phyloP scores from a whole-genome alignment of 2,113 vertebrate species.

The Cisticola juncidis region DNA sequence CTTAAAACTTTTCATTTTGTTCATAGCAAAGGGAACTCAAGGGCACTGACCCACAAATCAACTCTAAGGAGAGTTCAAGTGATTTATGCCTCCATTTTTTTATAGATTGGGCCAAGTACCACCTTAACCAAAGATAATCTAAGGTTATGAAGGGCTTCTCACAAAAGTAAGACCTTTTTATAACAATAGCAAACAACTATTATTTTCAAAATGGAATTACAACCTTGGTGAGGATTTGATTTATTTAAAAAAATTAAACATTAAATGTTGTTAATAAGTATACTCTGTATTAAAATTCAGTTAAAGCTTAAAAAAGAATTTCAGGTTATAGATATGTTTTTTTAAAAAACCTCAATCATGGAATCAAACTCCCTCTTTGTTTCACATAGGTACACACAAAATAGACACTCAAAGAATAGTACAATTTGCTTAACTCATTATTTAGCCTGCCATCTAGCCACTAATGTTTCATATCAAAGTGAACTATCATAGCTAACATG shows the following conservation, averaged over 20 bases:
- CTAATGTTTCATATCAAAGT: neutral
- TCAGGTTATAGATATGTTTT: neutral
- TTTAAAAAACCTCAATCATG: accelerated
- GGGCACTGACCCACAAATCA: neutral
- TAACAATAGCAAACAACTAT: neutral
- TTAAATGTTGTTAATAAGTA: neutral
- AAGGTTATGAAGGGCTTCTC: neutral
- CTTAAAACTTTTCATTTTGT: neutral
- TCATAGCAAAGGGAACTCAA: neutral
- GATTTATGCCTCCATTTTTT: neutral
- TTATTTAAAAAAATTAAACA: neutral
- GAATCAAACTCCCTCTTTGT: neutral
- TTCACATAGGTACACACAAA: neutral
- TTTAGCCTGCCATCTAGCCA: neutral
- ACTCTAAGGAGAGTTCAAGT: neutral
- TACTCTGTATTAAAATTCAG: neutral
- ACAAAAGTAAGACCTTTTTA: neutral
- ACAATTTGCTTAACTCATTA: neutral
- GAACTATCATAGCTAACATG: neutral
- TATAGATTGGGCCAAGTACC: neutral
- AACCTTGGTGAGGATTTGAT: neutral
- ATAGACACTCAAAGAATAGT: neutral
- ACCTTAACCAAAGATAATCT: neutral
- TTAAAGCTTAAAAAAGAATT: neutral
- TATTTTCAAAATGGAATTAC: neutral